Evolutionary conservation across 2,113 vertebrate species (phyloP).

Genomic region (Pampusana beccarii): DNA sequence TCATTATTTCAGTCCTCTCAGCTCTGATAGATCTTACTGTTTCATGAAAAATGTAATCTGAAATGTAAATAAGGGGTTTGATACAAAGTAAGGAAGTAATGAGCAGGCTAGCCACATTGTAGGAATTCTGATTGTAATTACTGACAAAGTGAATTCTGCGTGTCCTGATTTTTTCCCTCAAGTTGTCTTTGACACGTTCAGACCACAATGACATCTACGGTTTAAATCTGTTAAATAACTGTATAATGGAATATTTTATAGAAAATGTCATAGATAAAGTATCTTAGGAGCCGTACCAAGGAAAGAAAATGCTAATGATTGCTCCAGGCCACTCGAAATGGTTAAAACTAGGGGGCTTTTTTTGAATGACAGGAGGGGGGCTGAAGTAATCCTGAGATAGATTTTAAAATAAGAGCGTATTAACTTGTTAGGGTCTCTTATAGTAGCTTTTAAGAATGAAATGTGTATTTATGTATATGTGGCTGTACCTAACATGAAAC

Average conservation of each 20-base stretch:
- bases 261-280: constrained; percentile 18
- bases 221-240: constrained; percentile 85
- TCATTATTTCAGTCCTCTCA: constrained; percentile 89
- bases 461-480: neutral
- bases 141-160: constrained; percentile 83
- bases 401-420: neutral
- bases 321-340: constrained; percentile 41
- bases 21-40: constrained; percentile 86
- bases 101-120: constrained; percentile 80
- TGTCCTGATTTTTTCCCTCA: constrained; percentile 65
- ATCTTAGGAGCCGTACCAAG: constrained; percentile 1
- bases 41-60: constrained; percentile 92
- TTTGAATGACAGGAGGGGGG: neutral
- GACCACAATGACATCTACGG: constrained; percentile 76
- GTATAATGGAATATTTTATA: constrained; percentile 68
- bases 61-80: constrained; percentile 96
- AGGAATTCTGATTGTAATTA: constrained; percentile 85
- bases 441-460: neutral
- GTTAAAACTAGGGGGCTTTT: constrained; percentile 1
- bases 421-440: neutral
- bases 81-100: constrained; percentile 89
- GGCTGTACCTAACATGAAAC: neutral
- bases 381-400: neutral
- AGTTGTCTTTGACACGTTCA: constrained; percentile 81
- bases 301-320: constrained; percentile 45